phyloP scores from a whole-genome alignment of 2,113 vertebrate species.

The Herpailurus yagouaroundi region DNA sequence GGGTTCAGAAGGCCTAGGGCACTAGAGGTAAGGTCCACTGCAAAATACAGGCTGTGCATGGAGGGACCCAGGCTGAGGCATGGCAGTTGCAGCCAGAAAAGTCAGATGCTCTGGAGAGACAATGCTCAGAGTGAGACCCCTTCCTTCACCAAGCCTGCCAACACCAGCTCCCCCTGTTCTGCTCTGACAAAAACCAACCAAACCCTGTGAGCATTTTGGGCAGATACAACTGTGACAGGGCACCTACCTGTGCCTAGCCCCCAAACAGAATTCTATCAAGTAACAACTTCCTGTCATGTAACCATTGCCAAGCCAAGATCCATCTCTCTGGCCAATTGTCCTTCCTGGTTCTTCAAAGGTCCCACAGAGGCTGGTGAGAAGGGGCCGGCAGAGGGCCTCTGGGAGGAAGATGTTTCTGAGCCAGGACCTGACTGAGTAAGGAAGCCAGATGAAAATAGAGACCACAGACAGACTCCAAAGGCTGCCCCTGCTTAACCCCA shows the following conservation, averaged over 20 bases:
- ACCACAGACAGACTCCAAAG: background rate
- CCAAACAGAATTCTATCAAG: background rate
- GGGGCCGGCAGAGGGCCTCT: background rate
- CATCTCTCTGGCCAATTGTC: background rate
- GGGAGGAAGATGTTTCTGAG: background rate
- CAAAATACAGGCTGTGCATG: background rate
- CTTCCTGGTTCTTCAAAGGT: background rate
- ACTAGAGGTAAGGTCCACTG: background rate
- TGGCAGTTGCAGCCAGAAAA: background rate
- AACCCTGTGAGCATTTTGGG: background rate
- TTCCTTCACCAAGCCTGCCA: background rate
- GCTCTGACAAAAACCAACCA: background rate
- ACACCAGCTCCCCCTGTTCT: background rate
- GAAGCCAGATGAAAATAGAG: background rate
- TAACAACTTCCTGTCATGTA: background rate
- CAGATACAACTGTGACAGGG: background rate
- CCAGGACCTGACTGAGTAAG: background rate
- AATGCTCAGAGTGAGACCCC: rapidly evolving
- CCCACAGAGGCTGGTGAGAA: background rate
- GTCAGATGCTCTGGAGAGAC: too few species aligned
- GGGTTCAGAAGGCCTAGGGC: background rate
- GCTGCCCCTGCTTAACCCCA: background rate
- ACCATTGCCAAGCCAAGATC: background rate
- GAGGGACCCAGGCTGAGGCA: background rate
- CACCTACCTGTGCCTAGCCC: background rate